phyloP scores from a whole-genome alignment of 2,113 vertebrate species.

The Hystrix brachyura region DNA sequence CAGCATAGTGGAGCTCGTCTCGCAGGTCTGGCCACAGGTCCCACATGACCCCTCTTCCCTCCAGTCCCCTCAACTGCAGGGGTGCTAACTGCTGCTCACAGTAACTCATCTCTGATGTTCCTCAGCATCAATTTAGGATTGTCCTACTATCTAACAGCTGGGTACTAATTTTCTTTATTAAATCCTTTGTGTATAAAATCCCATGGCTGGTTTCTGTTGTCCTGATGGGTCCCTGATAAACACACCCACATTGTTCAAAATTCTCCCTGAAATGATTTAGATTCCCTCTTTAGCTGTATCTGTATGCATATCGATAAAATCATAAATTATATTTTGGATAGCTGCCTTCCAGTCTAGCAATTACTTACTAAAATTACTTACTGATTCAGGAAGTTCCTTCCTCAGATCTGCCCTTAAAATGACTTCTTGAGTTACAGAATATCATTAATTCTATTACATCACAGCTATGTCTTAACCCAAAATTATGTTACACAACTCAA shows the following conservation, averaged over 20 bases:
- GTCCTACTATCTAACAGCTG: neutral
- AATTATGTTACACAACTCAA: neutral
- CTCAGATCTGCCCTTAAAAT: neutral
- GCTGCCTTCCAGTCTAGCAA: neutral
- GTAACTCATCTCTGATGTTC: neutral
- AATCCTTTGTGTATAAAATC: neutral
- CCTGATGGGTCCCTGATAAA: neutral
- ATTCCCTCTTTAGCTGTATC: neutral
- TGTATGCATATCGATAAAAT: neutral
- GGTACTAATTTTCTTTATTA: neutral
- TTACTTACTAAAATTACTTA: neutral
- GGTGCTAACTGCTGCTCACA: neutral
- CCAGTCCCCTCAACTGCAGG: neutral
- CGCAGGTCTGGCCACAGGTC: neutral
- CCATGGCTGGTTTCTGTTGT: neutral
- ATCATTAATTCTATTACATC: neutral
- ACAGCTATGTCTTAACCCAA: neutral
- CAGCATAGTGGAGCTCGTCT: neutral
- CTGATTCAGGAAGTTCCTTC: neutral
- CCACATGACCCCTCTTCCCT: neutral
- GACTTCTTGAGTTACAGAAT: neutral
- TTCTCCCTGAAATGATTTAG: neutral
- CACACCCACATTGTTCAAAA: neutral
- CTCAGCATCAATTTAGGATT: neutral
- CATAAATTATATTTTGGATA: neutral